phyloP scores from a whole-genome alignment of 2,113 vertebrate genomes.

The Heliornis fulica region DNA sequence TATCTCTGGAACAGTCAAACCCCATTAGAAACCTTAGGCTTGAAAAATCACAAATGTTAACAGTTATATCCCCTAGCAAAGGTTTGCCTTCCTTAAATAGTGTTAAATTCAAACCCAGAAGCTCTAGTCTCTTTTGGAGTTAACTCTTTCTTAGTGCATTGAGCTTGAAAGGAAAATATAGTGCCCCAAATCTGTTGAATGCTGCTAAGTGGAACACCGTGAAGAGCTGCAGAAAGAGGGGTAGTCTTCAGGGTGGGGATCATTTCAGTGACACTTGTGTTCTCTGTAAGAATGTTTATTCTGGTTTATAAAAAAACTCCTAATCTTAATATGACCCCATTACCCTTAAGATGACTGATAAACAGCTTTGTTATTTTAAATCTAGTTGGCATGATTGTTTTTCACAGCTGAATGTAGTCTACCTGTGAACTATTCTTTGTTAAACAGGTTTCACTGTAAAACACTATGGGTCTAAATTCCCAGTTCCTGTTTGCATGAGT shows the following conservation, averaged over 20 bases:
- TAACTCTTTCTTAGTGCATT: constrained; percentile 61
- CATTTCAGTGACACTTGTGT: not conserved
- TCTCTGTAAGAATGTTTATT: not conserved
- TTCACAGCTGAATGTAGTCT: not conserved
- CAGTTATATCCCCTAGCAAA: constrained; percentile 76
- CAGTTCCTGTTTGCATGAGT: not conserved
- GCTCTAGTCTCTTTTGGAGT: constrained; percentile 64
- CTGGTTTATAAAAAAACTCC: not conserved
- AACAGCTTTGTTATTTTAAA: not conserved
- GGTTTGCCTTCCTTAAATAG: constrained; percentile 77
- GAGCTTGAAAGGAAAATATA: constrained; percentile 71
- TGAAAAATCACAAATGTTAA: constrained; percentile 78
- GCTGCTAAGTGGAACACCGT: not conserved
- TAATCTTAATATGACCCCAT: not conserved
- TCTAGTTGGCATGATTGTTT: not conserved
- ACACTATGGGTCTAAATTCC: not conserved
- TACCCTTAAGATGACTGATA: not conserved
- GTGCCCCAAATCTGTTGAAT: constrained; percentile 42
- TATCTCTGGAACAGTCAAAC: constrained; percentile 79
- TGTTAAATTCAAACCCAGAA: constrained; percentile 78
- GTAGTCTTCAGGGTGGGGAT: not conserved
- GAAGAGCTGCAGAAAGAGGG: not conserved
- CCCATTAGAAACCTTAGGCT: constrained; percentile 76
- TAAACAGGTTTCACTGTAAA: not conserved
- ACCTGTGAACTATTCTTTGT: not conserved